Evolutionary conservation across 1,140 invertebrate species (phyloP), one percentile per base, ranked within the genome.

Genomic region (Tetraneura akinire): DNA sequence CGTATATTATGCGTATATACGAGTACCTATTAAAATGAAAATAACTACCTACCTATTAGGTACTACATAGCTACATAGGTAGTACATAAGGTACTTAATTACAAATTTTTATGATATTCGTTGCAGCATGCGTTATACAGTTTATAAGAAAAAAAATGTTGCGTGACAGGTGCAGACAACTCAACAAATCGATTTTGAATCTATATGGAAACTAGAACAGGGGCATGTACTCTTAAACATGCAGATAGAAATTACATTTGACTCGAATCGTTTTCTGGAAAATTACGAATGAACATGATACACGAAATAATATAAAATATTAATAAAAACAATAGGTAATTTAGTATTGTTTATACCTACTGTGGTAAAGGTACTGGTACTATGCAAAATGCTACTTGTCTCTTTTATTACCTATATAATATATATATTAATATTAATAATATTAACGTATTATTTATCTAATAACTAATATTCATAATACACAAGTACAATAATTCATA

Each of bases 131-230:
- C n/a, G 16, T 4, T 53, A n/a, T 6, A 68, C 45, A 68, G n/a
- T 45, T 1, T 14, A 21, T 4, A 42, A 68, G 13, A 68, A 68
- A 66, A 42, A 47, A 14, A 23, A 6, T 32, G 16, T 74, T 55
- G 49, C 71, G 71, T 74, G 71, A 74, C 51, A 55, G 26, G 70
- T n/a, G 70, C 49, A 53, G 29, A 74, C 26, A 55, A 37, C 71
- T 21, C 14, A 11, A 74, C 26, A 53, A 55, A 74, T 74, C 51
- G 51, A 74, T 74, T 74, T 55, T 32, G n/a, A 21, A 55, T 49
- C 23, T 49, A 26, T 18, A 13, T 37, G 32, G 8, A 37, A 37
- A 70, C 66, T 70, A 70, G 23, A 16, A 49, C 66, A 29, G 23
- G 26, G 32, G 32, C 32, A 37, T 8, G 32, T 37, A 37, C n/a